Base-by-base conservation (phyloP, 2,888 invertebrate species). In the Melieria omissa region DNA sequence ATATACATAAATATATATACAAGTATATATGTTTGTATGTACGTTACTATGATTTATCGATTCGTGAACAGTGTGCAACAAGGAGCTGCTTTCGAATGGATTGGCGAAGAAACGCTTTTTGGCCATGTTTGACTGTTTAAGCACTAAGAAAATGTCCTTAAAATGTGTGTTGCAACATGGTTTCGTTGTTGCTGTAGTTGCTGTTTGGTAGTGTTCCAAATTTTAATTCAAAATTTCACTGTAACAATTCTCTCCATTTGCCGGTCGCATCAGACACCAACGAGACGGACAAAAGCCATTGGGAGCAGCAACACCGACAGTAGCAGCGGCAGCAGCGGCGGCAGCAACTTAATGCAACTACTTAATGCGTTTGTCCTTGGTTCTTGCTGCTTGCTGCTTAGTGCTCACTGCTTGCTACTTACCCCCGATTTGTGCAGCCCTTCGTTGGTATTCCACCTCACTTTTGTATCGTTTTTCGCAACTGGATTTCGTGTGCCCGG, bases 351-450 rank as follows among this genome's bases (percentile, higher is more conserved):
- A 76, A 76, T 76, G 75, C 73, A 76, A 76, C 76, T 75, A 76
- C 76, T 76, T 76, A 76, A 76, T 75, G 75, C 73, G 74, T 73
- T 73, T 76, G 76, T 75, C 75, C 76, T 76, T 75, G 76, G 71
- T 62, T 6, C 54, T 45, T 52, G 45, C 68, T 29, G 29, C 68
- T 14, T n/a, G n/a, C 44, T 5, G 29, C 54, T 61, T 61, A 29
- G 3, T 29, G 29, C 2, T 29, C 29, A 29, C 29, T 29, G 29
- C 29, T 41, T 47, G 9, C 49, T 9, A 3, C 2, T 14, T 62
- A 12, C 5, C 10, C 49, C 16, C 4, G 4, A 42, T 64, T 8
- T n/a, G 49, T 54, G 29, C 42, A 46, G 4, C 46, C 29, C 29
- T 46, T 45, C 16, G n/a, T 5, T 12, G 4, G 7, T 4, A 46